A percentile compares a stretch with the other conserved stretches of the same genome.
Evolutionary conservation across 1,140 invertebrate species (phyloP).

Genomic region (Leptoteleia sp.): DNA sequence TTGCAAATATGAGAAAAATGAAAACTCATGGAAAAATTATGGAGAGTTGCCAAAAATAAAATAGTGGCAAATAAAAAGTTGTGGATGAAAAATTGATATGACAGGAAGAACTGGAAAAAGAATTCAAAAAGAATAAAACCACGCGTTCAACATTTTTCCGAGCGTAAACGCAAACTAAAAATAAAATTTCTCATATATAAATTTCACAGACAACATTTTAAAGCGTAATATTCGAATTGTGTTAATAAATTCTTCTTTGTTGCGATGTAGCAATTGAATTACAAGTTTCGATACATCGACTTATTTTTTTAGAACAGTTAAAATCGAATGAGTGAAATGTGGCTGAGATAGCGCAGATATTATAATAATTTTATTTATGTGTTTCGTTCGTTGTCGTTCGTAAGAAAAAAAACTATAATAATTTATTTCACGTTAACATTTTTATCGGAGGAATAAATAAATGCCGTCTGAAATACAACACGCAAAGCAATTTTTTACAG

Average conservation of each 20-base stretch:
- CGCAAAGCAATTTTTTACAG: slow-evolving; percentile 46
- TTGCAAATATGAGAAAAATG: slow-evolving; percentile 2
- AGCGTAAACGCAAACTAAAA: slow-evolving; percentile 9
- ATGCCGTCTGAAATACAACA: slow-evolving; percentile 17
- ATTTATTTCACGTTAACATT: slow-evolving; percentile 42
- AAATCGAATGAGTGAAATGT: neutral
- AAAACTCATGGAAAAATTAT: neutral
- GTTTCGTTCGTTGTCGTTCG: slow-evolving; percentile 7
- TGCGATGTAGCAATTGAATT: slow-evolving; percentile 5
- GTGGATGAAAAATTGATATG: neutral
- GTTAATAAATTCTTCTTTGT: slow-evolving; percentile 2
- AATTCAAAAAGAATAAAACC: slow-evolving; percentile 9
- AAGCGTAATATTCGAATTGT: slow-evolving; percentile 1
- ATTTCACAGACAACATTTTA: slow-evolving; percentile 5
- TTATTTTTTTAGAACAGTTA: slow-evolving; percentile 5
- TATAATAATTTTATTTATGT: neutral
- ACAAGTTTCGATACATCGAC: slow-evolving; percentile 3
- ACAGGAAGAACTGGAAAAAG: neutral
- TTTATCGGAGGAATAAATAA: slow-evolving; percentile 50
- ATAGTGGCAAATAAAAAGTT: slow-evolving; percentile 4
- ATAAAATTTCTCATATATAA: neutral
- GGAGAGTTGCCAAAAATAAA: neutral
- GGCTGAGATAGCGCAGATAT: neutral
- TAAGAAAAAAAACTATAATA: slow-evolving; percentile 21
- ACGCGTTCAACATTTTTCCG: neutral